Conservation (phyloP, 2,113 vertebrate species). For the Chamaetylas fuelleborni region DNA sequence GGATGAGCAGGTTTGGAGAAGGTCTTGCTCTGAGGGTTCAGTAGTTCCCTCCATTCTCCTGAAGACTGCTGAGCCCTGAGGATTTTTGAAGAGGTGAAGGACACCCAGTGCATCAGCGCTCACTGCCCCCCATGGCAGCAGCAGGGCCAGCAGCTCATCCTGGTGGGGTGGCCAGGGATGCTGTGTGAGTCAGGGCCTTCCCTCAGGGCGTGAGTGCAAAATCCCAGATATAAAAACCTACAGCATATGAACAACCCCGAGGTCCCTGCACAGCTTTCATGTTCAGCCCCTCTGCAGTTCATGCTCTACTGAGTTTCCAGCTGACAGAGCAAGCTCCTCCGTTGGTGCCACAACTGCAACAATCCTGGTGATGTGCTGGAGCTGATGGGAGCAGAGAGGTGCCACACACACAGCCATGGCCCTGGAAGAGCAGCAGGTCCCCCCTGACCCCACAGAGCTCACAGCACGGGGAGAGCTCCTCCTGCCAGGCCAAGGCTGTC, state of each 20-base stretch:
- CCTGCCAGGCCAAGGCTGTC: not conserved
- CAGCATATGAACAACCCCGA: not conserved
- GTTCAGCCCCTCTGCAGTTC: not conserved
- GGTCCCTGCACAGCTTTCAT: not conserved
- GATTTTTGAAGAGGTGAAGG: not conserved
- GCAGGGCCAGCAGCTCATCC: not conserved
- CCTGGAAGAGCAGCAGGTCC: rapidly evolving
- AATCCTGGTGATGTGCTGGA: not conserved
- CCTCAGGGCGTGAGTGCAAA: not conserved
- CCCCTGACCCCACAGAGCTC: not conserved
- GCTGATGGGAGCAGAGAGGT: not conserved
- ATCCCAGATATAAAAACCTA: not conserved
- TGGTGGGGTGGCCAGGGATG: not conserved
- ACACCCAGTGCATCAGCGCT: not conserved
- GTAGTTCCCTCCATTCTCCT: not conserved
- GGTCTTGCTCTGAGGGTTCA: not conserved
- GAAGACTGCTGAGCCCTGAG: not conserved
- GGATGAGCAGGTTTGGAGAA: not conserved
- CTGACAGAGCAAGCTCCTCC: not conserved
- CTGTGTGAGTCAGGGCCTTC: not conserved
- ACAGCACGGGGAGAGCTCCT: not conserved
- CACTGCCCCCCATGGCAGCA: not conserved
- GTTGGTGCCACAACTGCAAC: not conserved
- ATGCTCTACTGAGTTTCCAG: not conserved
- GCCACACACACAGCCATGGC: rapidly evolving